phyloP scores from a whole-genome alignment of 2,888 invertebrate genomes.

The Dasysyrphus albostriatus region DNA sequence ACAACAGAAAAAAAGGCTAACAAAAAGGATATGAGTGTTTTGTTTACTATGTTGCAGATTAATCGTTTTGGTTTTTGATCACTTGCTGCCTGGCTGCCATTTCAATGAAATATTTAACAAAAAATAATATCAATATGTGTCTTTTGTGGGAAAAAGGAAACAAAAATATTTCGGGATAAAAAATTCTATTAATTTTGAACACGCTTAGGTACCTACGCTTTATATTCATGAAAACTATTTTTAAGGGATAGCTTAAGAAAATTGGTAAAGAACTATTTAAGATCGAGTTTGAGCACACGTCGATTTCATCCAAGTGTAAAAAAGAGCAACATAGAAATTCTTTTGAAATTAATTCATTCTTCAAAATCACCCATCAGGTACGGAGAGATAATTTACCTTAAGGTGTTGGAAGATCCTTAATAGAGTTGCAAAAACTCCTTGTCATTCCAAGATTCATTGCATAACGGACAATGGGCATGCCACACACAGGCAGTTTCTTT shows the following conservation, averaged over 20 bases:
- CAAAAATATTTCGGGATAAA: neutral
- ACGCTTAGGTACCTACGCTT: neutral
- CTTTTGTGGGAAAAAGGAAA: no score
- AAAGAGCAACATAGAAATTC: constrained; percentile 16
- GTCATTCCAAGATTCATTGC: constrained; percentile 54
- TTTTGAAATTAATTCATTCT: neutral
- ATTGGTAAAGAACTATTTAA: constrained; percentile 11
- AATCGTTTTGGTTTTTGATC: constrained; percentile 45
- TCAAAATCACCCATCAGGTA: constrained; percentile 6
- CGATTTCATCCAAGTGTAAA: neutral
- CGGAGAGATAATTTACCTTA: neutral
- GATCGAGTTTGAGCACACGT: constrained; percentile 4
- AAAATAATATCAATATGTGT: neutral
- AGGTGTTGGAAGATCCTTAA: constrained; percentile 22
- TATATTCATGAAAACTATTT: neutral
- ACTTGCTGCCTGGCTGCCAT: constrained; percentile 52
- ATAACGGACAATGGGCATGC: constrained; percentile 54
- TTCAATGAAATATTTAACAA: constrained; percentile 20
- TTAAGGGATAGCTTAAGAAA: neutral
- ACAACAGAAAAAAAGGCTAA: constrained; percentile 22
- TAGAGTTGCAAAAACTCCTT: constrained; percentile 33
- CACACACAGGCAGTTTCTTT: constrained; percentile 45
- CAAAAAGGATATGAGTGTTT: constrained; percentile 54
- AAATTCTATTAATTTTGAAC: constrained; percentile 17
- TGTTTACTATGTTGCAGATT: constrained; percentile 54